Evolutionary conservation across 2,797 vertebrate genomes (phyloP).

Genomic region (Chrysocyon brachyurus): DNA sequence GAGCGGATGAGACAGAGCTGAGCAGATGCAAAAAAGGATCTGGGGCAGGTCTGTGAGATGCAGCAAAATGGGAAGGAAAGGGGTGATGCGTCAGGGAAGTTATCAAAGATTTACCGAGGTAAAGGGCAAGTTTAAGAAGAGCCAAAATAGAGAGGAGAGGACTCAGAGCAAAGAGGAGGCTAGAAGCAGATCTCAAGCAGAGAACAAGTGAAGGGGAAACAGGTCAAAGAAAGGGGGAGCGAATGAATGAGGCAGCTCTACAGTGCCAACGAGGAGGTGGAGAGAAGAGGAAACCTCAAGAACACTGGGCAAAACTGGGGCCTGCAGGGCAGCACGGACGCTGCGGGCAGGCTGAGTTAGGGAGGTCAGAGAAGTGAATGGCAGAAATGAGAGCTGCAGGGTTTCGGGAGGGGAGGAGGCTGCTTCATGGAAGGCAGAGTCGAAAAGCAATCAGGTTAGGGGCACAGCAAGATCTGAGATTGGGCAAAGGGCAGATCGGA

Average conservation of each 20-base stretch:
- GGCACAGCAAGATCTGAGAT: background rate
- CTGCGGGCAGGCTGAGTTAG: background rate
- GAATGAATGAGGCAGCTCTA: constrained; percentile 5
- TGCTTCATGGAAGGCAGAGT: background rate
- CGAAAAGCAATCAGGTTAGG: background rate
- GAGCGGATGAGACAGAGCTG: background rate
- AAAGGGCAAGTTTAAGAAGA: background rate
- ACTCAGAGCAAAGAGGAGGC: background rate
- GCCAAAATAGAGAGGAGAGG: background rate
- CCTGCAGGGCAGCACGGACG: background rate
- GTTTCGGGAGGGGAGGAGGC: background rate
- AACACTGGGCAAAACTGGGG: background rate
- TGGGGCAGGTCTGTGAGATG: background rate
- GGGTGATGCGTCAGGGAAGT: background rate
- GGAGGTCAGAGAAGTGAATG: background rate
- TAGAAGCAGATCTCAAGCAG: background rate
- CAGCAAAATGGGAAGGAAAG: background rate
- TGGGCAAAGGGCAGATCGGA: background rate
- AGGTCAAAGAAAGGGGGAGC: background rate
- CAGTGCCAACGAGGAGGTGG: background rate
- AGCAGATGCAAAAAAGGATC: background rate
- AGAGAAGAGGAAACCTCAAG: background rate
- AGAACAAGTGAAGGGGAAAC: background rate
- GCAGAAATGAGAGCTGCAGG: background rate
- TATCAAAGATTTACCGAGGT: background rate